Evolutionary conservation across 2,888 invertebrate species (phyloP).

Genomic region (Lacanobia wlatinum): DNA sequence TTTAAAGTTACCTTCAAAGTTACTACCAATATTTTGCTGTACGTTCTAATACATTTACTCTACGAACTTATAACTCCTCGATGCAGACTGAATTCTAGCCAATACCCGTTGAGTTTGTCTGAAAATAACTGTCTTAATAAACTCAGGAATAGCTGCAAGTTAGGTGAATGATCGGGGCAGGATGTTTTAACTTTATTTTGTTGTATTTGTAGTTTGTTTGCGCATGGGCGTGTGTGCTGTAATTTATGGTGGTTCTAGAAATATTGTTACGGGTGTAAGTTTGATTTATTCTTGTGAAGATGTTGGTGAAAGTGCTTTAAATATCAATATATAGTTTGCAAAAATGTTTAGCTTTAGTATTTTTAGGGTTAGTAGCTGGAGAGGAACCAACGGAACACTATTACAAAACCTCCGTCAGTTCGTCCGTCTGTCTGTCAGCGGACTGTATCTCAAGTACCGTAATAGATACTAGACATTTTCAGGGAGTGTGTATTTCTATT

Average conservation of each 20-base stretch:
- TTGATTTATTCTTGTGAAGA: background rate
- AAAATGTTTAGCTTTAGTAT: no score
- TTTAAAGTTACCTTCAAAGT: background rate
- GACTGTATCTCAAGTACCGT: no score
- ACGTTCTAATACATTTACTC: conserved; percentile 9
- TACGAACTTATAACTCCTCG: conserved; percentile 10
- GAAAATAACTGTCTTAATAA: conserved; percentile 51
- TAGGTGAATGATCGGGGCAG: conserved; percentile 49
- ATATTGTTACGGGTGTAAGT: background rate
- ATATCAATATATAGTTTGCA: no score
- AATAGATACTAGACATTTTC: no score
- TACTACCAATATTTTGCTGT: background rate
- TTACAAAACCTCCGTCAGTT: no score
- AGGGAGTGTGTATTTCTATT: no score
- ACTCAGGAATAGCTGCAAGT: conserved; percentile 49
- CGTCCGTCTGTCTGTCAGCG: no score
- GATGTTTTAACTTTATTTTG: conserved; percentile 37
- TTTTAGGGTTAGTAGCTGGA: no score
- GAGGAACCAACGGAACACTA: no score
- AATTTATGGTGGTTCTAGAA: conserved; percentile 6
- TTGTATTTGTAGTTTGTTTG: conserved; percentile 26
- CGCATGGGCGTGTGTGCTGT: conserved; percentile 2
- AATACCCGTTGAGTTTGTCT: conserved; percentile 38
- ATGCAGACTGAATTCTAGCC: conserved; percentile 38
- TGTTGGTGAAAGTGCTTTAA: background rate